Conservation (phyloP, 2,888 invertebrate species). For the Synergus laeviventris region DNA sequence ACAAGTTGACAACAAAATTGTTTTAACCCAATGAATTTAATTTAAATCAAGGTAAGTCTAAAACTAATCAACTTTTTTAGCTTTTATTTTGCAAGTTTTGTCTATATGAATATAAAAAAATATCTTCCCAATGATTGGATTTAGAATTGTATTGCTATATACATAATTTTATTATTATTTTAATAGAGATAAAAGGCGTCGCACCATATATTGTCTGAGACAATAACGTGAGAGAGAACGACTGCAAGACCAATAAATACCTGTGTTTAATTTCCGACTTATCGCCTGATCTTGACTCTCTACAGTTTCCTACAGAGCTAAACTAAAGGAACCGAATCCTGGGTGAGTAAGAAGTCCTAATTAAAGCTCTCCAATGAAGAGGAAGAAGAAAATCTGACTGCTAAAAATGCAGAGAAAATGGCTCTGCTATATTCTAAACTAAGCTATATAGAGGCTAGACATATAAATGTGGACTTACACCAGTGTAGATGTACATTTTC, state of each 20-base stretch:
- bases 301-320: neutral
- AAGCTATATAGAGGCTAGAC: neutral
- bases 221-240: neutral
- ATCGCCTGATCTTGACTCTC: constrained; percentile 3
- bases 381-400: constrained; percentile 1
- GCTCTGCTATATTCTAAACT: constrained; percentile 4
- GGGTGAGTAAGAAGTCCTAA: constrained; percentile 22
- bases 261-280: constrained; percentile 30
- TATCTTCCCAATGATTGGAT: neutral
- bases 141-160: neutral
- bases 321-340: neutral
- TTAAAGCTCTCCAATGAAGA: neutral
- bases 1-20: too few species aligned
- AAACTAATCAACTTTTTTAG: too few species aligned
- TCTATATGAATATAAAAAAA: too few species aligned
- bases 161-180: neutral
- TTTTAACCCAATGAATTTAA: too few species aligned
- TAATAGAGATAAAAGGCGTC: neutral
- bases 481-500: constrained; percentile 7
- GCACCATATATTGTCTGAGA: neutral
- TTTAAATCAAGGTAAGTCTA: too few species aligned
- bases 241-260: constrained; percentile 6
- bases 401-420: constrained; percentile 23
- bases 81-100: too few species aligned
- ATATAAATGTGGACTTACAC: constrained; percentile 9